Evolutionary conservation across 2,888 invertebrate genomes (phyloP).

Genomic region (Drosophila anomelani): DNA sequence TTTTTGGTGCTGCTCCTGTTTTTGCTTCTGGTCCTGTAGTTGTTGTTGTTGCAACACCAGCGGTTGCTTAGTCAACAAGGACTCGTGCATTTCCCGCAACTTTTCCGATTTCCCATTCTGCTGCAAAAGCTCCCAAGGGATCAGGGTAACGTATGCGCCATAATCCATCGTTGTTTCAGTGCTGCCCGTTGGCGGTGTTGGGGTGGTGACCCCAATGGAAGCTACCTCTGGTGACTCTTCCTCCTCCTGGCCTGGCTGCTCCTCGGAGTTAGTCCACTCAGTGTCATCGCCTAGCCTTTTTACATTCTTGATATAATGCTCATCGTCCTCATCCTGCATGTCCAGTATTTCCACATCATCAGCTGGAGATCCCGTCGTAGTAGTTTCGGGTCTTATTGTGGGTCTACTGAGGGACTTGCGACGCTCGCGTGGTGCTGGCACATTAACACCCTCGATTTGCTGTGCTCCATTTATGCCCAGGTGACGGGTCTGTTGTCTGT

Average conservation of each 20-base stretch:
- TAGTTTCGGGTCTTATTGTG: conserved; percentile 16
- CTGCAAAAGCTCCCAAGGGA: conserved; percentile 81
- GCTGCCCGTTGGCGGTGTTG: conserved; percentile 5
- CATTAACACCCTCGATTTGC: conserved; percentile 72
- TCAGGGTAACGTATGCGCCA: conserved; percentile 67
- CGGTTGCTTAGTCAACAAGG: conserved; percentile 52
- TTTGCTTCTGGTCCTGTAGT: conserved; percentile 13
- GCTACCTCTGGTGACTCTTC: conserved; percentile 30
- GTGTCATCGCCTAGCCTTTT: conserved; percentile 51
- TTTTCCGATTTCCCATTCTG: conserved; percentile 78
- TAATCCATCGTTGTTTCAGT: conserved; percentile 65
- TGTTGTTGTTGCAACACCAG: conserved; percentile 34
- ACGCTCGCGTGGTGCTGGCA: conserved; percentile 66
- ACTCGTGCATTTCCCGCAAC: conserved; percentile 59
- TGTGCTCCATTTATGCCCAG: conserved; percentile 87
- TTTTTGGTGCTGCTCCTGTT: background rate
- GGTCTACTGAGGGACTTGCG: conserved; percentile 48
- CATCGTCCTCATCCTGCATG: conserved; percentile 52
- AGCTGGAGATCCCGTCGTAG: conserved; percentile 51
- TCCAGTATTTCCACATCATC: conserved; percentile 74
- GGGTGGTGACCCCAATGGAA: conserved; percentile 37
- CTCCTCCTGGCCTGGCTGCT: conserved; percentile 53
- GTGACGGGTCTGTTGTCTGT: conserved; percentile 92
- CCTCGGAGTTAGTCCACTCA: conserved; percentile 73
- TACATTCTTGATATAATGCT: conserved; percentile 60